phyloP scores from a whole-genome alignment of 1,140 invertebrate species.

The Rhyzopertha dominica region DNA sequence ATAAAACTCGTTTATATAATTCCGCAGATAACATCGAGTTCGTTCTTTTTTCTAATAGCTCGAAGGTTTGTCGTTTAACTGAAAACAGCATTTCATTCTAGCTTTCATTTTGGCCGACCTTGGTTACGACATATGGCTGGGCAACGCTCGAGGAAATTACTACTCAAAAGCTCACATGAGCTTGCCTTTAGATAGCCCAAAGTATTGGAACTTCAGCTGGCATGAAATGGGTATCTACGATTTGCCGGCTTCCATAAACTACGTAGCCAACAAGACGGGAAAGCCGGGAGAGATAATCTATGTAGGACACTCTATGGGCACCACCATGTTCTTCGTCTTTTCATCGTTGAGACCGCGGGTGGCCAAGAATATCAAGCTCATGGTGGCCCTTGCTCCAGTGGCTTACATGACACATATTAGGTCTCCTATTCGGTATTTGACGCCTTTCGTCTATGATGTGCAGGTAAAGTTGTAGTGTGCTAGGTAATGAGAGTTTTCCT shows the following conservation, averaged over 20 bases:
- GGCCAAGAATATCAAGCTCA: conserved; percentile 51
- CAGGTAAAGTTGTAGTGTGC: conserved; percentile 45
- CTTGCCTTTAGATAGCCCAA: conserved; percentile 41
- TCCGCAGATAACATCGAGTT: not conserved
- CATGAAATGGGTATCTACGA: conserved; percentile 64
- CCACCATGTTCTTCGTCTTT: conserved; percentile 52
- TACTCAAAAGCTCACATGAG: conserved; percentile 53
- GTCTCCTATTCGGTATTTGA: conserved; percentile 60
- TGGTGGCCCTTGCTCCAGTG: conserved; percentile 69
- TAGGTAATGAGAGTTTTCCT: not conserved
- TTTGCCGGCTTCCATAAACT: conserved; percentile 63
- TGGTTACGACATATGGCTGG: conserved; percentile 76
- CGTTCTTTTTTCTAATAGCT: too few relatives aligned
- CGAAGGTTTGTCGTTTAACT: too few relatives aligned
- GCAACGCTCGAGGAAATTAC: conserved; percentile 62
- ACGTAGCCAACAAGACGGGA: conserved; percentile 41
- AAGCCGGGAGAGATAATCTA: conserved; percentile 52
- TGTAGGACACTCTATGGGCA: conserved; percentile 64
- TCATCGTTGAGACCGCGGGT: conserved; percentile 50
- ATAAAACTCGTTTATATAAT: conserved; percentile 2
- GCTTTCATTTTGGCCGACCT: conserved; percentile 62
- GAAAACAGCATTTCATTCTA: too few relatives aligned
- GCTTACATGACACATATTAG: conserved; percentile 64
- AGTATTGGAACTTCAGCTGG: conserved; percentile 71
- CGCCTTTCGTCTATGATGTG: conserved; percentile 54